phyloP scores from a whole-genome alignment of 2,888 invertebrate genomes.

The Catonia carolina region DNA sequence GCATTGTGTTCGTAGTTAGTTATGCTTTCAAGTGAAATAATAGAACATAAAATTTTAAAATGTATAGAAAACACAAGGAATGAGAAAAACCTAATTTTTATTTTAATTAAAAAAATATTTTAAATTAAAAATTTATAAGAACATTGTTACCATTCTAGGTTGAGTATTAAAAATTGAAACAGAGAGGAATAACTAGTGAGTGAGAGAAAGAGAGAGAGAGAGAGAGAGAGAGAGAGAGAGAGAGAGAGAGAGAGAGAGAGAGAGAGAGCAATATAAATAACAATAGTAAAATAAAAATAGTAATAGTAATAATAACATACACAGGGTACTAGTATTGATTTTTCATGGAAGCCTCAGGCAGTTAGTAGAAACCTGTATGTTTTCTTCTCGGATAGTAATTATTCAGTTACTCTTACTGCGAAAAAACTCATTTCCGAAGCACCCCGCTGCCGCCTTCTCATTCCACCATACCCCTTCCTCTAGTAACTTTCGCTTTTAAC shows the following conservation, averaged over 20 bases:
- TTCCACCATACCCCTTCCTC: no score
- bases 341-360: not conserved
- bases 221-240: conserved; percentile 18
- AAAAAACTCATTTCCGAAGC: conserved; percentile 21
- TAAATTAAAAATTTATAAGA: no score
- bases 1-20: no score
- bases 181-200: conserved; percentile 11
- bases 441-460: conserved; percentile 23
- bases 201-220: conserved; percentile 7
- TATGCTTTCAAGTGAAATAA: no score
- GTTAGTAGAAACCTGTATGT: conserved; percentile 8
- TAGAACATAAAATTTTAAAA: no score
- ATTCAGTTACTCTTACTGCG: conserved; percentile 15
- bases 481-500: no score
- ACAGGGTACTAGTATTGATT: no score
- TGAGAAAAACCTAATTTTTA: no score
- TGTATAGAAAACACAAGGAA: no score
- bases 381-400: conserved; percentile 20
- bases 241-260: conserved; percentile 24
- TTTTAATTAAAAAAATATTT: no score
- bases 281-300: conserved; percentile 30
- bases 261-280: conserved; percentile 36
- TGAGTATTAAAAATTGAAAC: conserved; percentile 3
- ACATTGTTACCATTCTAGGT: no score
- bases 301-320: not conserved